Base-by-base conservation (phyloP, 2,113 vertebrate species). In the Turnix velox region DNA sequence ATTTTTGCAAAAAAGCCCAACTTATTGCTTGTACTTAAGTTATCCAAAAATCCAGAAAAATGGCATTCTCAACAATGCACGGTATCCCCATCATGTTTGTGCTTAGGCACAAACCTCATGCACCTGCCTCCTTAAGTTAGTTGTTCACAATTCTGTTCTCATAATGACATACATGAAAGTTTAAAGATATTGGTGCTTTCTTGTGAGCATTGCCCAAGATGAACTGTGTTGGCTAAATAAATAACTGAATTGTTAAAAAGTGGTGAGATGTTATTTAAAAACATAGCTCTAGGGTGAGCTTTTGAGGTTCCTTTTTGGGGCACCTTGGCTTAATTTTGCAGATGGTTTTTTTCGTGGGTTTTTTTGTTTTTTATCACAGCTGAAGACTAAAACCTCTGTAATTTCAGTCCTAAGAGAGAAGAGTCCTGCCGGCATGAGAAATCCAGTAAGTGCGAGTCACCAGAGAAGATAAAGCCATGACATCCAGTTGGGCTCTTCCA, bases 181-280 rank as follows among this genome's bases (percentile, higher is more conserved):
- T 93, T 93, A 91, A 94, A 95, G 90, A 82, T 92, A 93, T 63
- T 48, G 71, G 59, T 90, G 90, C 91, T 94, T 58, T 91, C 61
- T 69, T 76, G 31, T 74, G 52, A 75, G 30, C 7, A 2, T 49
- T 89, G 87, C 78, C 89, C 43, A 89, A 49, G 84, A 77, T 91
- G 71, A 91, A 69, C 66, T 87, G 74, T 91, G 63, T 68, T 87
- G 87, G 84, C 46, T 91, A 85, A 94, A 96, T 84, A 91, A 90
- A 69, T 68, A 87, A 72, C 61, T 76, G 67, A 15, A 54, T 88
- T n/a, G n/a, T 65, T 0, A 13, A 30, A 42, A 65, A 33, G 14
- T 5, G 12, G 13, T 57, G 49, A 51, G 39, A 3, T 52, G 65
- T n/a, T 77, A 22, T 93, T 96, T 69, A 86, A 82, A 92, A 91